Evolutionary conservation across 37 sponge, comb jelly and placozoan genomes (phyloP), one percentile per base, ranked within the genome.

Genomic region (Bolinopsis microptera): DNA sequence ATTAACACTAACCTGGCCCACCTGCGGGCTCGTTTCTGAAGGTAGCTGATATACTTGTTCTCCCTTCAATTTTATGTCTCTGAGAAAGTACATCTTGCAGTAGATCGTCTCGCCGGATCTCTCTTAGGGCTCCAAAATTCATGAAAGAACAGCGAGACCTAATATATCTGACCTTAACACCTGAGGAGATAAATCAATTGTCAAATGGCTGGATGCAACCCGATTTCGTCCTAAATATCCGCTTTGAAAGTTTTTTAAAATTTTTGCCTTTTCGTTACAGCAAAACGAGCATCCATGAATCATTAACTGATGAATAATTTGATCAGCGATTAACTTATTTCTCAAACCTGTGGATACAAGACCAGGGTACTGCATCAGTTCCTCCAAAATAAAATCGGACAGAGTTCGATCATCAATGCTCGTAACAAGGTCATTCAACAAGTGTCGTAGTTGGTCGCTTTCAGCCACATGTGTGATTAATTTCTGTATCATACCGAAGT

Each of bases 1-100:
- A n/a, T n/a, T n/a, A n/a, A n/a, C n/a, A 41, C 90, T 13, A 86
- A 86, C 90, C 90, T 86, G 34, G 80, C 1, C 80, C 80, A 77
- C 35, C 1, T 3, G 35, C 80, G 8, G 35, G 35, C 33, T 77
- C 80, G 22, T 35, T 18, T 8, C 3, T 77, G 80, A 77, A 77
- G 80, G 36, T 22, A 32, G 37, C 80, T 16, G 18, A 28, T 21
- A 77, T 13, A 2, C 3, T 32, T 36, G 2, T 1, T 32, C 36
- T 32, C 80, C 80, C 80, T 13, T 32, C 80, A 21, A 77, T 77
- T 22, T 32, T 28, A 0, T 36, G 1, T 18, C 35, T 9, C 80
- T 77, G 80, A 5, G 80, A 13, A 1, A 77, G 33, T 3, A 77
- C 33, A 5, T 31, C 80, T 22, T 77, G 35, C 36, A 77, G 35